A percentile compares a stretch with the other conserved stretches of the same genome.
These are phyloP conservation scores for Nixonia krombeini DNA, from an alignment of 1,140 invertebrate species.

Conservation along the genomic window DNA sequence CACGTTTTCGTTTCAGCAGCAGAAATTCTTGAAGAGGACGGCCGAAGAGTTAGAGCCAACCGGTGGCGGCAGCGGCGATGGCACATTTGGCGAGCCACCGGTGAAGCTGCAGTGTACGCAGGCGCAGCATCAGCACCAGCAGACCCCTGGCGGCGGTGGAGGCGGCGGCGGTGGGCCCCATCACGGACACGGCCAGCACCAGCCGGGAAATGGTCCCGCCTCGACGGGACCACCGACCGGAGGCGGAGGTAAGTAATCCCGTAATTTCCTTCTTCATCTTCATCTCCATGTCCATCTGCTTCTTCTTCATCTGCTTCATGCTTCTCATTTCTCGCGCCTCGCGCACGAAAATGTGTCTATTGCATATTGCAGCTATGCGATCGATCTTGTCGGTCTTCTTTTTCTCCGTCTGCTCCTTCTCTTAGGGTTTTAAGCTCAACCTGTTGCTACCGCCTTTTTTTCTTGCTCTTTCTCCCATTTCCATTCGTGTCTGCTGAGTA, in stretches of 20 bases:
- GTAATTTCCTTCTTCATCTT: slow-evolving; percentile 10
- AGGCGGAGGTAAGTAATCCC: slow-evolving; percentile 52
- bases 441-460: background rate
- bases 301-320: too few species aligned
- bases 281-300: background rate
- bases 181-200: slow-evolving; percentile 61
- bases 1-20: slow-evolving; percentile 82
- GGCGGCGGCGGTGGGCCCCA: slow-evolving; percentile 56
- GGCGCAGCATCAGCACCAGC: slow-evolving; percentile 61
- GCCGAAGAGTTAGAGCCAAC: slow-evolving; percentile 80
- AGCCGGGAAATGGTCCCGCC: slow-evolving; percentile 58
- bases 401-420: too few species aligned
- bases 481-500: too few species aligned
- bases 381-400: background rate
- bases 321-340: too few species aligned
- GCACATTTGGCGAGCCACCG: slow-evolving; percentile 78
- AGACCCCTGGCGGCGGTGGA: slow-evolving; percentile 49
- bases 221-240: slow-evolving; percentile 49
- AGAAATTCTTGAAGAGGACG: slow-evolving; percentile 84
- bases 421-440: background rate
- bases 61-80: slow-evolving; percentile 67
- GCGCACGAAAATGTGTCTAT: background rate
- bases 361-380: background rate
- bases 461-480: background rate
- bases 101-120: slow-evolving; percentile 83